These are phyloP conservation scores for Trachurus trachurus DNA, from an alignment of 2,797 vertebrate genomes.

Conservation along the genomic window DNA sequence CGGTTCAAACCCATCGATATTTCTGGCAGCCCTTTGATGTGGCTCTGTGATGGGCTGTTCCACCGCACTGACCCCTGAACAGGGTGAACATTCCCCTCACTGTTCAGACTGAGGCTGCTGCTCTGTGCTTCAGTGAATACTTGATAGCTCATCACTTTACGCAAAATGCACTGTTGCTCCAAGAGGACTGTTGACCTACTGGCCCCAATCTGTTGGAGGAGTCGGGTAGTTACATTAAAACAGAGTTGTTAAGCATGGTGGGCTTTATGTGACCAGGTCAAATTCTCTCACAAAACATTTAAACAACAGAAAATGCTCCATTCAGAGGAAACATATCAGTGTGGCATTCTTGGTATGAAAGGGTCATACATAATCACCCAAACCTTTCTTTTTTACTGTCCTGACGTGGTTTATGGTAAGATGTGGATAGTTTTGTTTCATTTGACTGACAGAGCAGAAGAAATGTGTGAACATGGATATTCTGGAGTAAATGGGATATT, in stretches of 20 bases:
- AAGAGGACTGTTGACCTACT: slow-evolving; percentile 60
- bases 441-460: background rate
- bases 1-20: slow-evolving; percentile 68
- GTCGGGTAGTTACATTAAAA: slow-evolving; percentile 33
- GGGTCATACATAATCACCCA: background rate
- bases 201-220: slow-evolving; percentile 64
- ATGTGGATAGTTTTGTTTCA: background rate
- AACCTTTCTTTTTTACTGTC: background rate
- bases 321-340: background rate
- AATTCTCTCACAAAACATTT: background rate
- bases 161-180: slow-evolving; percentile 54
- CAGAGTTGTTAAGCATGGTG: background rate
- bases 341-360: background rate
- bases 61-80: slow-evolving; percentile 75
- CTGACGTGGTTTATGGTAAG: background rate
- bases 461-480: background rate
- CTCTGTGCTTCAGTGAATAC: slow-evolving; percentile 69
- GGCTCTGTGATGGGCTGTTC: slow-evolving; percentile 65
- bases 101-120: slow-evolving; percentile 64
- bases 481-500: background rate
- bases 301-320: background rate
- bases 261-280: background rate
- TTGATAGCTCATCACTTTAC: slow-evolving; percentile 75
- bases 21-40: slow-evolving; percentile 79
- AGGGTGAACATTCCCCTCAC: slow-evolving; percentile 70